Conservation (phyloP, 2,797 vertebrate genomes). For the Tadarida brasiliensis region DNA sequence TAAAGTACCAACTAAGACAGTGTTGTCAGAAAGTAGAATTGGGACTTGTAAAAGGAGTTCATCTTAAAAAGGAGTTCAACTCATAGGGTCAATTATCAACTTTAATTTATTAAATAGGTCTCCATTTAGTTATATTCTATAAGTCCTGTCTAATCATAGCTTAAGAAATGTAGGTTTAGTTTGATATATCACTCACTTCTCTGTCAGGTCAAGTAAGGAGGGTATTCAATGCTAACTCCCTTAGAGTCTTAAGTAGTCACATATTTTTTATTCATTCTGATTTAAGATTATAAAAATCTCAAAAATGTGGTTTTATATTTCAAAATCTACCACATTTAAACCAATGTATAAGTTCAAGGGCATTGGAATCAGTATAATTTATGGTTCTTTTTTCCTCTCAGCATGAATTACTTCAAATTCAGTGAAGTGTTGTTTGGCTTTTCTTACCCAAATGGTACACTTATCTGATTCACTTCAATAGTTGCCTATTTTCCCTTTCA, state of each 20-base stretch:
- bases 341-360: constrained; percentile 72
- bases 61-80: neutral
- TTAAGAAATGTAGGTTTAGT: constrained; percentile 59
- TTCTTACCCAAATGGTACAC: constrained; percentile 78
- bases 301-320: constrained; percentile 69
- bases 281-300: constrained; percentile 68
- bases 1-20: neutral
- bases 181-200: constrained; percentile 37
- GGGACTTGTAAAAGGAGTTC: neutral
- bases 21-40: neutral
- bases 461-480: constrained; percentile 82
- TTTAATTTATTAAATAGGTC: neutral
- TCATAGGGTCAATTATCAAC: neutral
- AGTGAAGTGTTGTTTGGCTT: constrained; percentile 78
- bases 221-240: constrained; percentile 31
- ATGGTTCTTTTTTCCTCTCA: constrained; percentile 71
- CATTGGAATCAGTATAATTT: constrained; percentile 75
- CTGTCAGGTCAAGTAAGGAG: constrained; percentile 10
- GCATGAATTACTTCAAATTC: constrained; percentile 77
- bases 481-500: constrained; percentile 81
- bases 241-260: constrained; percentile 43
- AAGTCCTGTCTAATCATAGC: neutral
- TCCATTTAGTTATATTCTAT: constrained; percentile 48
- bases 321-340: constrained; percentile 66
- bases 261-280: constrained; percentile 63